A percentile compares a stretch with the other conserved stretches of the same genome.
phyloP scores from a whole-genome alignment of 1,140 invertebrate genomes.

The Drosophila guanche region DNA sequence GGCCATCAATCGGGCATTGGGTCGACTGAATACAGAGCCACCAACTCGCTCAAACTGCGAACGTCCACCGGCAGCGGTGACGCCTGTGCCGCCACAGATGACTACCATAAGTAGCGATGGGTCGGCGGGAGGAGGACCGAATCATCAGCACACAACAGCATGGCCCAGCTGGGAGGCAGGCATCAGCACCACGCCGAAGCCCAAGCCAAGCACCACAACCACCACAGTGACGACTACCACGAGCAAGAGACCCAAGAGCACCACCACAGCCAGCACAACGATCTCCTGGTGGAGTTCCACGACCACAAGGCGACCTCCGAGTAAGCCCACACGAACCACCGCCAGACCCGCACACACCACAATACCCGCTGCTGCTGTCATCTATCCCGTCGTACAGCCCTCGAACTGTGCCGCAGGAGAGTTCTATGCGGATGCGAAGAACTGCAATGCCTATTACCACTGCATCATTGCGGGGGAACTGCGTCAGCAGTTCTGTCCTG shows the following conservation, averaged over 20 bases:
- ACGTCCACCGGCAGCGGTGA: constrained; percentile 87
- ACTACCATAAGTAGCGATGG: constrained; percentile 86
- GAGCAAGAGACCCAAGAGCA: constrained; percentile 45
- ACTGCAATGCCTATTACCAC: constrained; percentile 90
- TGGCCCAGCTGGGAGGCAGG: constrained; percentile 84
- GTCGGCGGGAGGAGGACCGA: constrained; percentile 36
- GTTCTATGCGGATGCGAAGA: constrained; percentile 87
- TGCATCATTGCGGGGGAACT: constrained; percentile 88
- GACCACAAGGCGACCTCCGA: constrained; percentile 76
- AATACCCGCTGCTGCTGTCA: constrained; percentile 82
- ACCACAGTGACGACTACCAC: constrained; percentile 67
- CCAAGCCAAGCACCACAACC: constrained; percentile 11
- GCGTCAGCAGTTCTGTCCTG: constrained; percentile 88
- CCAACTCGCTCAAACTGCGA: constrained; percentile 85
- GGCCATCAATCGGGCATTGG: constrained; percentile 89
- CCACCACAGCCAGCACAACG: constrained; percentile 27
- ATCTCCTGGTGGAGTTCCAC: constrained; percentile 78
- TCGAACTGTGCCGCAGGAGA: constrained; percentile 86
- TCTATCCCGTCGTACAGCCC: constrained; percentile 83
- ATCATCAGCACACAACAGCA: constrained; percentile 82
- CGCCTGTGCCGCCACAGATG: constrained; percentile 88
- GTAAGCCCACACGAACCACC: constrained; percentile 57
- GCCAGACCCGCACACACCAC: constrained; percentile 71
- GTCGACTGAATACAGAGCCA: constrained; percentile 86
- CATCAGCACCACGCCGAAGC: constrained; percentile 40